Evolutionary conservation across 2,888 invertebrate species (phyloP).

Genomic region (Cetonia aurata): DNA sequence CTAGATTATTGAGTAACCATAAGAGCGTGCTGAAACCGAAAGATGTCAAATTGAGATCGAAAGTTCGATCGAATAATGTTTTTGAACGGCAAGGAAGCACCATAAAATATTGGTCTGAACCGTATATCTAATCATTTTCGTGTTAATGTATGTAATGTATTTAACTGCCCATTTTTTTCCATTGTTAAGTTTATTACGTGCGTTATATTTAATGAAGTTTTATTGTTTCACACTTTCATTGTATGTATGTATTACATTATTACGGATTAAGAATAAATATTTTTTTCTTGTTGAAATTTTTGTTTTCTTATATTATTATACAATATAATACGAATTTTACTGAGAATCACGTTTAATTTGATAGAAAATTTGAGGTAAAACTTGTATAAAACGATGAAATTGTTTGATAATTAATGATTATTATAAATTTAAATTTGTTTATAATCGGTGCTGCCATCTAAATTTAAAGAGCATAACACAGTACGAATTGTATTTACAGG

Average conservation of each 20-base stretch:
- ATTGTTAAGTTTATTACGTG: constrained; percentile 29
- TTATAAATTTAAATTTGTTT: too few species aligned
- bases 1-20: constrained; percentile 79
- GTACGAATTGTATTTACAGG: too few species aligned
- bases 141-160: constrained; percentile 20
- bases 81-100: constrained; percentile 67
- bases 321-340: too few species aligned
- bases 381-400: too few species aligned
- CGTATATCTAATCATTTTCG: constrained; percentile 58
- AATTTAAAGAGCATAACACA: too few species aligned
- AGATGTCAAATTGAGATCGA: constrained; percentile 81
- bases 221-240: constrained; percentile 27
- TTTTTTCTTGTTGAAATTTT: constrained; percentile 13
- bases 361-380: too few species aligned
- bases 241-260: constrained; percentile 22
- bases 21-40: constrained; percentile 82
- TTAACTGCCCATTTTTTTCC: constrained; percentile 34
- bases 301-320: neutral
- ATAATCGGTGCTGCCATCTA: too few species aligned
- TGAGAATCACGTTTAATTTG: too few species aligned
- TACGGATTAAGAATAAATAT: constrained; percentile 10
- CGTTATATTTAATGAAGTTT: constrained; percentile 35
- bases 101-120: constrained; percentile 66
- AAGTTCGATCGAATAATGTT: constrained; percentile 72
- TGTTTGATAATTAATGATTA: too few species aligned